These are phyloP conservation scores for Arenicola marina DNA, from an alignment of 2,888 invertebrate species.

Conservation along the genomic window DNA sequence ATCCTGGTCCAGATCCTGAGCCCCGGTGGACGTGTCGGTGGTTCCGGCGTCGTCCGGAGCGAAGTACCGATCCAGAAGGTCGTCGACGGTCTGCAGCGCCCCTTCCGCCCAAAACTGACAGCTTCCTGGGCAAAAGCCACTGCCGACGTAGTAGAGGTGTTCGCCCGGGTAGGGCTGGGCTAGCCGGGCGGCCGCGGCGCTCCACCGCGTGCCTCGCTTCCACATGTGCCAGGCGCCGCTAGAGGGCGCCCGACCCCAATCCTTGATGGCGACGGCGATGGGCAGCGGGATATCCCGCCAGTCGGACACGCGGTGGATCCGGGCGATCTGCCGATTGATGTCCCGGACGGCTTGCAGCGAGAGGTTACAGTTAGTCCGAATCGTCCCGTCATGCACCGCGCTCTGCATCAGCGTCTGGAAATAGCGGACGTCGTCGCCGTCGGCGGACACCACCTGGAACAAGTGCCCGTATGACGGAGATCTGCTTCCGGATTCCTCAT, in stretches of 20 bases:
- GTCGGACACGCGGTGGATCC: not conserved
- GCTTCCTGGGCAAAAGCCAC: conserved; percentile 15
- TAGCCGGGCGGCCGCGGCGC: conserved; percentile 5
- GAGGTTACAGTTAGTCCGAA: not conserved
- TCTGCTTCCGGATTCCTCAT: not conserved
- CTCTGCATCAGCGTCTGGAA: not conserved
- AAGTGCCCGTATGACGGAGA: not conserved
- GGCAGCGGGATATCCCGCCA: not conserved
- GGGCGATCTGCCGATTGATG: not conserved
- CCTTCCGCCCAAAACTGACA: conserved; percentile 26
- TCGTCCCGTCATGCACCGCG: not conserved
- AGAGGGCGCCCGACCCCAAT: conserved; percentile 9
- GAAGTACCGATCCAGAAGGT: not conserved
- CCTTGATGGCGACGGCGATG: not conserved
- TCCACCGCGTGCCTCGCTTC: conserved; percentile 16
- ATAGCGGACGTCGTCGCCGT: not conserved
- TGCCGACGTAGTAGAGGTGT: conserved; percentile 16
- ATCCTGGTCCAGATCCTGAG: too few species aligned
- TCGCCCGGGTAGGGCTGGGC: conserved; percentile 11
- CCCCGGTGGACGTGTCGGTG: too few species aligned
- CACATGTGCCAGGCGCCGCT: conserved; percentile 19
- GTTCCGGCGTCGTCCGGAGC: not conserved
- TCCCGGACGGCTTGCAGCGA: not conserved
- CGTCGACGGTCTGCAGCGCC: conserved; percentile 21
- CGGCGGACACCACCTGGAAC: conserved; percentile 3